Evolutionary conservation across 1,140 invertebrate species (phyloP).

Genomic region (Sminthurides bifidus): DNA sequence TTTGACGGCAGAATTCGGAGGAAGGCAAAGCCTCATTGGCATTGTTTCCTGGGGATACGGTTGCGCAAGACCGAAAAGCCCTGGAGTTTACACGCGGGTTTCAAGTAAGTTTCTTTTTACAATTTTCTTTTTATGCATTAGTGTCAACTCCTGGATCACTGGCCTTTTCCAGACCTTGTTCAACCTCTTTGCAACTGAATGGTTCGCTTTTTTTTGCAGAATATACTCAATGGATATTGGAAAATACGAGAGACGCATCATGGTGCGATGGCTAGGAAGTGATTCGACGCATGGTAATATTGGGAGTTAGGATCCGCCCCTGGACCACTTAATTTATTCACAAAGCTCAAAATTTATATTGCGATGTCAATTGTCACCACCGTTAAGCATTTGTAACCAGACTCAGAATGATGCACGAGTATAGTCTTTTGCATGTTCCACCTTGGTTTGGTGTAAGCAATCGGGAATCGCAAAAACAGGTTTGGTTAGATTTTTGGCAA

Average conservation of each 20-base stretch:
- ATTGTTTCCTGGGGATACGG: slow-evolving; percentile 24
- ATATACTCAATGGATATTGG: slow-evolving; percentile 21
- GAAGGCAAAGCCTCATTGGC: slow-evolving; percentile 20
- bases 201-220: background rate
- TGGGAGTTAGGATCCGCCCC: too few relatives aligned
- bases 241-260: slow-evolving; percentile 10
- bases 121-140: background rate
- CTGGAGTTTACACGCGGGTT: slow-evolving; percentile 1
- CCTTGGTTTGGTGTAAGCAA: too few relatives aligned
- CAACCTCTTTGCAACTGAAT: background rate
- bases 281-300: too few relatives aligned
- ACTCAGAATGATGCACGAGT: too few relatives aligned
- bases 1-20: slow-evolving; percentile 19
- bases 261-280: slow-evolving; percentile 11
- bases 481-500: too few relatives aligned
- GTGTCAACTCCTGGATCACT: background rate
- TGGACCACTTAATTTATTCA: too few relatives aligned
- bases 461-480: too few relatives aligned
- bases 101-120: background rate
- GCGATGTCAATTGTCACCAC: too few relatives aligned
- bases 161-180: background rate
- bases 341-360: too few relatives aligned
- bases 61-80: slow-evolving; percentile 14
- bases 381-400: too few relatives aligned
- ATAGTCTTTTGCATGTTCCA: too few relatives aligned